A percentile compares a stretch with the other conserved stretches of the same genome.
These are phyloP conservation scores for Drosophila diplacantha DNA, from an alignment of 2,888 invertebrate genomes.

Conservation along the genomic window DNA sequence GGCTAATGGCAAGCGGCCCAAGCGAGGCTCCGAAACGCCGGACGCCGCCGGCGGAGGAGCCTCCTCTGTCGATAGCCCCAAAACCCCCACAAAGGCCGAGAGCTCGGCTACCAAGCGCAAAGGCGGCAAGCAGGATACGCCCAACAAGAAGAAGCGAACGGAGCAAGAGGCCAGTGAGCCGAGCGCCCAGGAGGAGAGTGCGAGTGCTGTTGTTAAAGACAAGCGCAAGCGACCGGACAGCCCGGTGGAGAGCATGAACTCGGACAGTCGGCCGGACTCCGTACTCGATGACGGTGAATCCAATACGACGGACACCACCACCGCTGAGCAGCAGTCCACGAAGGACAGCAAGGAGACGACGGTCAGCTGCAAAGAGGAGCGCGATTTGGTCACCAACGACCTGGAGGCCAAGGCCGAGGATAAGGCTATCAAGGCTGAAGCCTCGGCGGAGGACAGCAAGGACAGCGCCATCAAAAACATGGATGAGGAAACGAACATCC, in stretches of 20 bases:
- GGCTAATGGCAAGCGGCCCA: conserved; percentile 79
- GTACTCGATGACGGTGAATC: conserved; percentile 83
- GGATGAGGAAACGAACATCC: conserved; percentile 77
- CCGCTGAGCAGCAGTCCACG: conserved; percentile 74
- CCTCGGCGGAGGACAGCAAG: conserved; percentile 64
- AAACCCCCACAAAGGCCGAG: conserved; percentile 74
- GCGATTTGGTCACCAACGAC: conserved; percentile 54
- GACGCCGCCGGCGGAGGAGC: conserved; percentile 73
- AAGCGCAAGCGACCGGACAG: conserved; percentile 81
- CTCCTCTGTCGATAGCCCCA: conserved; percentile 78
- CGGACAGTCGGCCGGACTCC: conserved; percentile 86
- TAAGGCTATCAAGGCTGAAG: conserved; percentile 62
- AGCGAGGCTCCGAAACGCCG: conserved; percentile 82
- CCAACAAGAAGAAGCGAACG: conserved; percentile 80
- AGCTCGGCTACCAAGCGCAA: conserved; percentile 75
- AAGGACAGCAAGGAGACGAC: conserved; percentile 78
- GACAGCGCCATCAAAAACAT: conserved; percentile 73
- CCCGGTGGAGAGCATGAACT: conserved; percentile 90
- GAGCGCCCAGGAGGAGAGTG: conserved; percentile 46
- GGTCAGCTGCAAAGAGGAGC: conserved; percentile 68
- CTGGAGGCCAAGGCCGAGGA: conserved; percentile 76
- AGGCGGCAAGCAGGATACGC: conserved; percentile 79
- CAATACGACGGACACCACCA: conserved; percentile 77
- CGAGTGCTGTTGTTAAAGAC: conserved; percentile 75
- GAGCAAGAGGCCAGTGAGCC: conserved; percentile 74